A percentile compares a stretch with the other conserved stretches of the same genome.
Conservation (phyloP, 2,797 vertebrate genomes). For the Gouania willdenowi region DNA sequence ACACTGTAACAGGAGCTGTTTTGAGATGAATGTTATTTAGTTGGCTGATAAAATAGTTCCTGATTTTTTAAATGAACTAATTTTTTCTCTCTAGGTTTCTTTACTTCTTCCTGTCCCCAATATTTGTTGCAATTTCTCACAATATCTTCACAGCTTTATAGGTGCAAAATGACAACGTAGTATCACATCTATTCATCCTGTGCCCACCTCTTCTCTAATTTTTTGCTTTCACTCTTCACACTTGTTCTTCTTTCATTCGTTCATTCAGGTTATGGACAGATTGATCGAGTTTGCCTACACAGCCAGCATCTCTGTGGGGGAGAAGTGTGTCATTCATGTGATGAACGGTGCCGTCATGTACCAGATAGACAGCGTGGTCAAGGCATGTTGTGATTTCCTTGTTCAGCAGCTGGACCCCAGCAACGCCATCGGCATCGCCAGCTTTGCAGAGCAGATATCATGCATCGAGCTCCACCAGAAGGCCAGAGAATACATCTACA, state of each 20-base stretch:
- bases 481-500: constrained; percentile 92
- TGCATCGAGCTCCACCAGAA: constrained; percentile 90
- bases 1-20: too few species aligned
- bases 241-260: not conserved
- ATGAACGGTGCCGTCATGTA: constrained; percentile 97
- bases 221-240: too few species aligned
- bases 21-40: too few species aligned
- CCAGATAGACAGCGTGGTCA: constrained; percentile 95
- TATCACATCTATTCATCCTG: too few species aligned
- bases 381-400: constrained; percentile 91
- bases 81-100: too few species aligned
- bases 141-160: too few species aligned
- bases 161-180: too few species aligned
- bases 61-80: too few species aligned
- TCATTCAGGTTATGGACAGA: constrained; percentile 83
- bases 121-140: too few species aligned
- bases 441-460: constrained; percentile 90
- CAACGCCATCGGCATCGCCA: constrained; percentile 95
- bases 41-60: too few species aligned
- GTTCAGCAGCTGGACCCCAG: constrained; percentile 92
- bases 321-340: constrained; percentile 92
- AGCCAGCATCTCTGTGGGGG: constrained; percentile 91
- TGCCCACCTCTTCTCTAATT: too few species aligned
- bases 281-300: constrained; percentile 94
- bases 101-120: too few species aligned